Evolutionary conservation across 2,888 invertebrate species (phyloP), one percentile per base, ranked within the genome.

Genomic region (Osmoderma eremita): DNA sequence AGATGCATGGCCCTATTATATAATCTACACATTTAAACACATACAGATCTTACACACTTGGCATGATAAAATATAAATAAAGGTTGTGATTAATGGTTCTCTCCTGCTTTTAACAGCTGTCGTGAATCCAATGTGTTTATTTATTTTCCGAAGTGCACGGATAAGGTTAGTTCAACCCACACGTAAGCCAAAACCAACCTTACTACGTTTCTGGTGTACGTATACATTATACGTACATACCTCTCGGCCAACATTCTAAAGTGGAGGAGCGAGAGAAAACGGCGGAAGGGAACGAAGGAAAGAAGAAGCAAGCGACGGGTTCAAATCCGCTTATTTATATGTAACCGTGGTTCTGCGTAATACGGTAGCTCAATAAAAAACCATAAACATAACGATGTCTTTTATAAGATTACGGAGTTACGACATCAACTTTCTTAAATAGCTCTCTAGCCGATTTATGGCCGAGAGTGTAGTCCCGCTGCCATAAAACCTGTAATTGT

Each of bases 281-380:
- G 30, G 45, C 42, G 15, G 42, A 36, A n/a, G 13, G 18, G 12
- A 51, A 42, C 22, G 39, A 51, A 53, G 41, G 39, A 63, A 39
- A 63, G 51, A 24, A 63, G 53, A 49, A 63, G 63, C 51, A 53
- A 30, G 22, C 50, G 5, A 24, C 63, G 41, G 22, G 50, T 39
- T 39, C 38, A 65, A 68, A 68, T 64, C 68, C 58, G 56, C 64
- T 68, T 68, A 68, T 68, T 68, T 67, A 67, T 67, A 63, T 49
- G 48, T 63, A 48, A 45, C 54, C 65, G 63, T 65, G 68, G 68
- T 53, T 61, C 61, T 62, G 67, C 67, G 67, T 67, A 67, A 65
- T 41, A 65, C 64, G 68, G 64, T 68, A 64, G 64, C 68, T 62
- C 51, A 38, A 68, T 68, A 68, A 68, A 64, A 68, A 68, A 68